Base-by-base conservation (phyloP, 2,113 vertebrate species). In the Haemorhous mexicanus region DNA sequence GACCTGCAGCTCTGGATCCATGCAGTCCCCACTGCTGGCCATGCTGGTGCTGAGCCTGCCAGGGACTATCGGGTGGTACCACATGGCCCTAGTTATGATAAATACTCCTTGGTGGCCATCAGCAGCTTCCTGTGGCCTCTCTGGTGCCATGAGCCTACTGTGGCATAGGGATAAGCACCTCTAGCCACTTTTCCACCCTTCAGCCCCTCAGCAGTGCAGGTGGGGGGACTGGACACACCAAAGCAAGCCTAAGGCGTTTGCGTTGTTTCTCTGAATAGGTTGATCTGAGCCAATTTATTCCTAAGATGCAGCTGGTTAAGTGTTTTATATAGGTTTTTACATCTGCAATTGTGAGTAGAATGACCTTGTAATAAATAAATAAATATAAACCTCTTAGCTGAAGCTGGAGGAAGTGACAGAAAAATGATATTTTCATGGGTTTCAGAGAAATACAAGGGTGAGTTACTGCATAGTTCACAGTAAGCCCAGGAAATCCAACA, bases 171-270 rank as follows among this genome's bases (percentile, higher is more conserved):
- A 28, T 39, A 63, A 37, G 21, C 47, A 55, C 55, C 39, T 67
- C 30, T 22, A 43, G 77, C 24, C 50, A 19, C 41, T 47, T 53
- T 14, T 44, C 26, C 21, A 39, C 13, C 52, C 47, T 28, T 28
- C 43, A 64, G 46, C 49, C 46, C 50, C 43, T 46, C 10, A 0
- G 1, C 18, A 75, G 2, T 33, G 33, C 8, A 22, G 49, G 10
- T 7, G 8, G 5, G 4, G 19, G 17, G 7, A 67, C 50, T n/a
- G 33, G 27, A 22, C 24, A 32, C 33, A 6, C 12, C 39, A n/a
- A n/a, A 33, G 20, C 35, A 74, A 30, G 33, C 30, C 26, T 62
- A 5, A 33, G 39, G 52, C 0, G 0, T 44, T 35, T 0, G 0
- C 19, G 35, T 26, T 7, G 9, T 63, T 80, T 63, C 62, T 64